Conservation (phyloP, 2,797 vertebrate species). For the Epinephelus malabaricus region DNA sequence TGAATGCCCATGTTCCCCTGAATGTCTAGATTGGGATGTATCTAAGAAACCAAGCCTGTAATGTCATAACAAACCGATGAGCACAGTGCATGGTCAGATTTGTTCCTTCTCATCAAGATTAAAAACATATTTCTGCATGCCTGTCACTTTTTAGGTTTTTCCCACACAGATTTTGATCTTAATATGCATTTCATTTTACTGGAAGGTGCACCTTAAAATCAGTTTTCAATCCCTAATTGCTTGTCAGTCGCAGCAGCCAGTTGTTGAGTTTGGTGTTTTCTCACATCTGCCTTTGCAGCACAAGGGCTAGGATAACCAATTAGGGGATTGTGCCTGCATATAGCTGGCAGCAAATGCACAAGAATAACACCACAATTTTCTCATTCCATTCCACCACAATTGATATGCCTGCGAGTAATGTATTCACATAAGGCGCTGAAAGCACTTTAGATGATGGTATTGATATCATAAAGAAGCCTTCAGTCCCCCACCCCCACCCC, state of each 20-base stretch:
- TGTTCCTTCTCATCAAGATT: slow-evolving; percentile 31
- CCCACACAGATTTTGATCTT: slow-evolving; percentile 4
- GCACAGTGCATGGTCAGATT: slow-evolving; percentile 10
- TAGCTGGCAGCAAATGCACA: slow-evolving; percentile 33
- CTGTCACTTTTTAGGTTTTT: slow-evolving; percentile 1
- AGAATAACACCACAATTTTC: slow-evolving; percentile 55
- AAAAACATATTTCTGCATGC: slow-evolving; percentile 7
- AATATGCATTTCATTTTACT: slow-evolving; percentile 29
- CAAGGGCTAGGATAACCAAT: slow-evolving; percentile 53
- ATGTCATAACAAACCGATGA: slow-evolving; percentile 10
- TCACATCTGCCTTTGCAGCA: slow-evolving; percentile 54
- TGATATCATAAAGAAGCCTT: slow-evolving; percentile 63
- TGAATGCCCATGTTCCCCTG: slow-evolving; percentile 6
- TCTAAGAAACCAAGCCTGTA: slow-evolving; percentile 19
- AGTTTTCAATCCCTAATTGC: slow-evolving; percentile 52
- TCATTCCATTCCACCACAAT: slow-evolving; percentile 45
- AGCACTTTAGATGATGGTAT: slow-evolving; percentile 67
- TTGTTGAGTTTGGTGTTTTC: slow-evolving; percentile 38
- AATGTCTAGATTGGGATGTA: slow-evolving; percentile 17
- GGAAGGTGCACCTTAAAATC: slow-evolving; percentile 26
- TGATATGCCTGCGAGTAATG: slow-evolving; percentile 57
- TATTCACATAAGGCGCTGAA: slow-evolving; percentile 61
- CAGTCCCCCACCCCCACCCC: slow-evolving; percentile 13
- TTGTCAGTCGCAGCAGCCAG: slow-evolving; percentile 41
- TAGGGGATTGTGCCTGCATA: slow-evolving; percentile 46